Base-by-base conservation (phyloP, 1,140 invertebrate species). In the Mactra quadrangularis region DNA sequence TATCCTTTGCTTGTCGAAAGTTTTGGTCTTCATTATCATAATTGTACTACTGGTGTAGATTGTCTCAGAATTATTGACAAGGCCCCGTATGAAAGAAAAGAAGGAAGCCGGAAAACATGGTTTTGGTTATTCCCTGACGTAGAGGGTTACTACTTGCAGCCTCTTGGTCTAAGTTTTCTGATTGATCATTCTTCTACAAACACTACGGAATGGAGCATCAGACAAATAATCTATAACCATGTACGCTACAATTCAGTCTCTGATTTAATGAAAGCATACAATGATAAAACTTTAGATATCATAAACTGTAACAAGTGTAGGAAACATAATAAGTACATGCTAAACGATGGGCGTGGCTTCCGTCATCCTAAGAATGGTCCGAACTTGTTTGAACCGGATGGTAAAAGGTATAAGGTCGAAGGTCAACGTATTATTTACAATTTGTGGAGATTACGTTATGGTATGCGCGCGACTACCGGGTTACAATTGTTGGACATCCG, bases 371-470 rank as follows among this genome's bases (percentile, higher is more conserved):
- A 62, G 13, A 66, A 81, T 55, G 90, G 90, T 0, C 90, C 91
- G 11, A 78, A 86, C 7, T 72, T 87, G 15, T 76, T 85, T 29
- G 86, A 90, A 29, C 91, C 90, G 15, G 88, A 89, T 7, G 38
- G 38, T 7, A 41, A 41, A 41, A 6, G 38, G 15, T 91, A 85
- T 70, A 85, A 47, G 13, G 82, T 92, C 4, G 78, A 88, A 22
- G 90, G 89, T 4, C 82, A 89, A 13, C 85, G 87, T 41, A 64
- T 92, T 0, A n/a, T 82, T 6, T 92, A 91, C 70, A 86, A 89
- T 53, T 84, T 87, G 27, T 92, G 91, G 91, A 82, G 78, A 55
- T 89, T 92, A 47, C 85, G 89, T 62, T 86, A 87, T 29, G 77
- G 82, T 19, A 87, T 88, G 71, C 53, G 86, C 25, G 76, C 86